A percentile compares a stretch with the other conserved stretches of the same genome.
These are phyloP conservation scores for Zaprionus ghesquierei DNA, from an alignment of 1,140 invertebrate genomes.

Conservation along the genomic window DNA sequence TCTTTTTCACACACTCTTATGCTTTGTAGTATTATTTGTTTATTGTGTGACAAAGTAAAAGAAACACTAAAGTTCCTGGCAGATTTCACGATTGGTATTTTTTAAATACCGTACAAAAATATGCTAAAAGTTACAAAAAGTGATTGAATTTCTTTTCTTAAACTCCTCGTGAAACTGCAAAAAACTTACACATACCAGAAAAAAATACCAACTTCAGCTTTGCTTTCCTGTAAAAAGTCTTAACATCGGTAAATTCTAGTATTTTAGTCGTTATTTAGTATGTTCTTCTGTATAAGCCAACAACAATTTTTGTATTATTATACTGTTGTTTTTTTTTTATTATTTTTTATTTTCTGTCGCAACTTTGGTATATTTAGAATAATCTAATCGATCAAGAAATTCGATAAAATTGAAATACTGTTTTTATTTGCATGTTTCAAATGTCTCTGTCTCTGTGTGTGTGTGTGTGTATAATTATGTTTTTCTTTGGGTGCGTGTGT, in stretches of 20 bases:
- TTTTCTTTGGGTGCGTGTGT: slow-evolving; percentile 1
- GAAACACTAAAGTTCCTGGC: neutral
- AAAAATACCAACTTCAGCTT: neutral
- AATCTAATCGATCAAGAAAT: neutral
- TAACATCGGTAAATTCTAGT: neutral
- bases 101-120: neutral
- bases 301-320: neutral
- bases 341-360: neutral
- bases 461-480: neutral
- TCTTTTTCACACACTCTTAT: neutral
- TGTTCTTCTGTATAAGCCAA: neutral
- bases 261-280: neutral
- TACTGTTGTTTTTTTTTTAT: neutral
- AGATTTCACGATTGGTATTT: neutral
- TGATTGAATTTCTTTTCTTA: too few species aligned
- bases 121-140: neutral
- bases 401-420: neutral
- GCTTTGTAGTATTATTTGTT: neutral
- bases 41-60: neutral
- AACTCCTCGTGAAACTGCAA: too few species aligned
- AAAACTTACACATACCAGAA: neutral
- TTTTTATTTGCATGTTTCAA: slow-evolving; percentile 6
- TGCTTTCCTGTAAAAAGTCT: neutral
- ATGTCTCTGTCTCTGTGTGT: neutral
- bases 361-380: neutral